Conservation (phyloP, 1,140 invertebrate genomes). For the Drosophila teissieri region DNA sequence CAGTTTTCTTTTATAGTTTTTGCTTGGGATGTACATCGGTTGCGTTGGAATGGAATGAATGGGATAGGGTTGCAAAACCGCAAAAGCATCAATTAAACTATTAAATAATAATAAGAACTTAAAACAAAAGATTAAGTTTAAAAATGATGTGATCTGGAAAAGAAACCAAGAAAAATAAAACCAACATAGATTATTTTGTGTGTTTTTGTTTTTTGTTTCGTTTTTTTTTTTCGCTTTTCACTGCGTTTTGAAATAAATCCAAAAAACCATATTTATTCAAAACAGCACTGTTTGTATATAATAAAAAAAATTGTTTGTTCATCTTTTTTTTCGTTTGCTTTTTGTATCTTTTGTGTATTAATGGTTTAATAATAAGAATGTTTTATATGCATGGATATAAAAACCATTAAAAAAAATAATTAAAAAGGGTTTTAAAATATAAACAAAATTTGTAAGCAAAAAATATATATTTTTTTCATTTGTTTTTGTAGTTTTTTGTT, state of each 20-base stretch:
- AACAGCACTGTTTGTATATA: constrained; percentile 74
- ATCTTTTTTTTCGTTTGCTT: constrained; percentile 46
- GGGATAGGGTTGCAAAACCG: constrained; percentile 3
- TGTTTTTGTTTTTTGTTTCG: constrained; percentile 53
- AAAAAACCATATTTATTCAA: constrained; percentile 85
- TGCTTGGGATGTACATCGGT: constrained; percentile 1
- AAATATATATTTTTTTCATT: constrained; percentile 2
- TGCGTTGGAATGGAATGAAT: not conserved
- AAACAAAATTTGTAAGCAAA: constrained; percentile 26
- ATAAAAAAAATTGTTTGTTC: constrained; percentile 57
- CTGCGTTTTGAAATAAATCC: constrained; percentile 84
- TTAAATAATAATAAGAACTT: not conserved
- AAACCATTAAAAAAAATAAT: constrained; percentile 28
- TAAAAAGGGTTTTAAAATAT: constrained; percentile 21
- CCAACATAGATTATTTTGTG: constrained; percentile 56
- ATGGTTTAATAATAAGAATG: constrained; percentile 26
- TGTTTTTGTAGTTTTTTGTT: constrained; percentile 10
- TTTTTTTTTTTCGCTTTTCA: constrained; percentile 59
- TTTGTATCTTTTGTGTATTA: constrained; percentile 42
- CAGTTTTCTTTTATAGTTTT: constrained; percentile 56
- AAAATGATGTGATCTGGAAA: constrained; percentile 8
- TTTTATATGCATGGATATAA: constrained; percentile 25
- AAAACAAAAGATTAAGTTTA: not conserved
- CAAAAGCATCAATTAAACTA: not conserved
- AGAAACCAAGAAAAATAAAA: constrained; percentile 53